Evolutionary conservation across 1,140 invertebrate genomes (phyloP), one percentile per base, ranked within the genome.

Genomic region (Gonioctena quinquepunctata): DNA sequence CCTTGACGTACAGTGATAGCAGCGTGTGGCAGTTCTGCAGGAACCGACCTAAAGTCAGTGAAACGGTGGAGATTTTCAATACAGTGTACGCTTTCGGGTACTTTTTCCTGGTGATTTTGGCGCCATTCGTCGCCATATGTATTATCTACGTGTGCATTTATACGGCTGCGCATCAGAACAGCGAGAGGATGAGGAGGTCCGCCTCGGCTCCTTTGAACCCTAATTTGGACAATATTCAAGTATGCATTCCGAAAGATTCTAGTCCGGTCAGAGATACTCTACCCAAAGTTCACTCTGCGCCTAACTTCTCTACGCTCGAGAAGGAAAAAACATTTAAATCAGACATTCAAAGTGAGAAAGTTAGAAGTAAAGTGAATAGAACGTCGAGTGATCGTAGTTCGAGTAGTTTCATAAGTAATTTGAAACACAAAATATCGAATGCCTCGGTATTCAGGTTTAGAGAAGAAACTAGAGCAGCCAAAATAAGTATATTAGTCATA

Each of bases 381-480:
- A 81, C 42, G 84, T 78, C 56, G 76, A 82, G 76, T 80, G 83
- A 70, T 75, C 77, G 61, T 76, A 85, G 56, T 83, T 86, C 26
- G 78, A 83, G 59, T 80, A 83, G 77, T 83, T 90, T 90, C 74
- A 91, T 93, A 72, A 91, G 89, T 60, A 90, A 89, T 4, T 83
- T 94, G 61, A 89, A 90, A 42, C 89, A 92, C 80, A 85, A 91
- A 7, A 91, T 94, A 49, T 93, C 92, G 66, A 94, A 94, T 79
- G 93, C 92, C 8, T 92, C 91, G n/a, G 83, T 93, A 65, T 94
- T 94, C 81, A 87, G 90, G 65, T 93, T 94, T 79, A 86, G 92
- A 19, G 93, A 94, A 82, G 93, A 94, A 81, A 90, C 92, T 26
- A 86, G 93, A 68, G 92, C 93, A 0, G 93, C 92, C 2, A 88